These are phyloP conservation scores for Saccostrea echinata DNA, from an alignment of 1,140 invertebrate genomes.

Conservation along the genomic window DNA sequence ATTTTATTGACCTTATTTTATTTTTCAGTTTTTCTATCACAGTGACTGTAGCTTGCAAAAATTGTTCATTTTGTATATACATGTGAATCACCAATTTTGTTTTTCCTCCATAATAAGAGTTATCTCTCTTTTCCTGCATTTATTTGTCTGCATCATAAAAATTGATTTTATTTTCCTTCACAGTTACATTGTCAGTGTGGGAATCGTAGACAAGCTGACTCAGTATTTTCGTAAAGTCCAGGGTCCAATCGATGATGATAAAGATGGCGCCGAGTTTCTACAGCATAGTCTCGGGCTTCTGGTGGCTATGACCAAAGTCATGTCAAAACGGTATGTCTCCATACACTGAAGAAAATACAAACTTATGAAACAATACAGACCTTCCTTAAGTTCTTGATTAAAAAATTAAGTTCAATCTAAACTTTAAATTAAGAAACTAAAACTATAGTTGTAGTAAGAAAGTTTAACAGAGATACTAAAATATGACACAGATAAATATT, in stretches of 20 bases:
- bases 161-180: slow-evolving; percentile 68
- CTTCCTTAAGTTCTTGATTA: too few species aligned
- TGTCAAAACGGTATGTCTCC: slow-evolving; percentile 78
- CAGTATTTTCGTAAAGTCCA: slow-evolving; percentile 84
- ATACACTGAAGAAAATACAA: background rate
- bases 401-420: too few species aligned
- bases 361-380: too few species aligned
- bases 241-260: slow-evolving; percentile 84
- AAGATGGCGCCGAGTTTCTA: slow-evolving; percentile 81
- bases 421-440: too few species aligned
- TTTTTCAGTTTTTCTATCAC: too few species aligned
- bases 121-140: slow-evolving; percentile 6
- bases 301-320: slow-evolving; percentile 82
- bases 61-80: too few species aligned
- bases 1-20: too few species aligned
- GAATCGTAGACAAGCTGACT: slow-evolving; percentile 85
- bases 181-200: slow-evolving; percentile 86
- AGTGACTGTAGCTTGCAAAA: too few species aligned
- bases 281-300: slow-evolving; percentile 83
- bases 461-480: too few species aligned
- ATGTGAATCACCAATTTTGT: too few species aligned
- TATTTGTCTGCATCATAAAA: background rate
- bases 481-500: too few species aligned
- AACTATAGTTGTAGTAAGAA: too few species aligned
- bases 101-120: background rate